A percentile compares a stretch with the other conserved stretches of the same genome.
Conservation (phyloP, 2,113 vertebrate species). For the Hystrix cristata region DNA sequence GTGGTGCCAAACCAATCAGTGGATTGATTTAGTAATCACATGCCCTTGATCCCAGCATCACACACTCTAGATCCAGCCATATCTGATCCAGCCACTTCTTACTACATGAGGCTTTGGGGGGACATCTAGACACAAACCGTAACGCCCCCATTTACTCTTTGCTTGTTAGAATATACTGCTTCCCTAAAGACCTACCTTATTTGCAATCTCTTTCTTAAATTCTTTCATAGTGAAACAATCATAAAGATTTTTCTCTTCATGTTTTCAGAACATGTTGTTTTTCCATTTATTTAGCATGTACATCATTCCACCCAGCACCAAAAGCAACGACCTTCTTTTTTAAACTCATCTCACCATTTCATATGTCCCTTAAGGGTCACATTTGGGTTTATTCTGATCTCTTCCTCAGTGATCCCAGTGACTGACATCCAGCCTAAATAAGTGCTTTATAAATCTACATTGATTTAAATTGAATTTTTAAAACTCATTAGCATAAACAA, state of each 20-base stretch:
- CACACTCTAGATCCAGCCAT: no score
- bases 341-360: not conserved
- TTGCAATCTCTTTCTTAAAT: not conserved
- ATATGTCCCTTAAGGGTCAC: not conserved
- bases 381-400: conserved; percentile 30
- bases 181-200: not conserved
- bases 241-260: not conserved
- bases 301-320: not conserved
- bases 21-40: no score
- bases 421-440: conserved; percentile 11
- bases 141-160: not conserved
- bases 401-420: not conserved
- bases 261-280: not conserved
- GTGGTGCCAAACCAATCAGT: no score
- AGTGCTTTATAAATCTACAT: conserved; percentile 16
- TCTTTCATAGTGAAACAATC: not conserved
- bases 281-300: not conserved
- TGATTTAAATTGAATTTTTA: conserved; percentile 44
- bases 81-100: no score
- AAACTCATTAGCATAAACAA: conserved; percentile 40
- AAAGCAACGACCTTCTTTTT: conserved; percentile 47
- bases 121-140: no score
- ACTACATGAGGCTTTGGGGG: no score
- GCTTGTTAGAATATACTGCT: not conserved
- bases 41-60: no score